phyloP scores from a whole-genome alignment of 2,888 invertebrate genomes.

The Parascotia fuliginaria region DNA sequence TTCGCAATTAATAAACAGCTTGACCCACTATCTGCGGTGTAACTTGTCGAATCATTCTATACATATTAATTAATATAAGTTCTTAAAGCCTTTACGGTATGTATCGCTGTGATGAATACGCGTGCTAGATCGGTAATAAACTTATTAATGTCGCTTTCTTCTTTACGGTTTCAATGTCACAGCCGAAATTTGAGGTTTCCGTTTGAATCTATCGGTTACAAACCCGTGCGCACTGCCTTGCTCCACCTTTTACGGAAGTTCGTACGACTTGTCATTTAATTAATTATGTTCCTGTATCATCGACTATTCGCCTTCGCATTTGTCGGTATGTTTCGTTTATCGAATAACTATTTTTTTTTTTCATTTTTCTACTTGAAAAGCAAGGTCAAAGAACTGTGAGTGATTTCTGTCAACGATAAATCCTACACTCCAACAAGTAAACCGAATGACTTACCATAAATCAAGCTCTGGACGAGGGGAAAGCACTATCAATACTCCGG shows the following conservation, averaged over 20 bases:
- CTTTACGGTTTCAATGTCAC: conserved; percentile 60
- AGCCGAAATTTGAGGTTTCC: conserved; percentile 43
- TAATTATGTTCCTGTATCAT: conserved; percentile 48
- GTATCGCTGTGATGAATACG: conserved; percentile 60
- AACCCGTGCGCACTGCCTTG: conserved; percentile 31
- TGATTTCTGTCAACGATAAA: conserved; percentile 41
- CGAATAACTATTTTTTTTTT: conserved; percentile 21
- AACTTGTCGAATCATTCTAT: conserved; percentile 72
- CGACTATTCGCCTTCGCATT: conserved; percentile 41
- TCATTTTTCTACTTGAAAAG: conserved; percentile 19
- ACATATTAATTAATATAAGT: conserved; percentile 74
- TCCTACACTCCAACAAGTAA: conserved; percentile 40
- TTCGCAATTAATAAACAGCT: conserved; percentile 79
- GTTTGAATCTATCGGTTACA: conserved; percentile 33
- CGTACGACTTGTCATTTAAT: conserved; percentile 56
- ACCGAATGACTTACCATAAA: conserved; percentile 74
- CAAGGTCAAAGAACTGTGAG: conserved; percentile 27
- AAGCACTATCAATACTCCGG: conserved; percentile 72
- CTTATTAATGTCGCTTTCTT: conserved; percentile 71
- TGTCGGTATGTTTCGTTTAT: conserved; percentile 26
- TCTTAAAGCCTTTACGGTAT: conserved; percentile 57
- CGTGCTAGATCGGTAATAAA: conserved; percentile 60
- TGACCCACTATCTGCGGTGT: conserved; percentile 73
- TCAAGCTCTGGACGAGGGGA: conserved; percentile 68
- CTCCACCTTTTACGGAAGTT: conserved; percentile 54